Conservation (phyloP, 2,113 vertebrate species). For the Paralichthys olivaceus region DNA sequence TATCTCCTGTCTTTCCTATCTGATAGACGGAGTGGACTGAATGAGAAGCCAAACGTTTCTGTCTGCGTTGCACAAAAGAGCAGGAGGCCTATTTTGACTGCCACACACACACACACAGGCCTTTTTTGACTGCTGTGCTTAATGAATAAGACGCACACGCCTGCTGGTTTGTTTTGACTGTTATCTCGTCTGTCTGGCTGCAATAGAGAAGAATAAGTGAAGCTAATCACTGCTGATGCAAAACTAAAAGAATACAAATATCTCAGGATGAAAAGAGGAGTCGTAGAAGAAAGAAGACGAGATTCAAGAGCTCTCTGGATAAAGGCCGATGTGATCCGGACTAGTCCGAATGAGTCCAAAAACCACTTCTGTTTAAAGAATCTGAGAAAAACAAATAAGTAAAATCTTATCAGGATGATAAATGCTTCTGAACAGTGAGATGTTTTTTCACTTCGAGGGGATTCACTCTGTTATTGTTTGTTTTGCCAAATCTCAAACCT, state of each 20-base stretch:
- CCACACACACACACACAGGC: constrained; percentile 11
- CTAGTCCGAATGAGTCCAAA: too few species aligned
- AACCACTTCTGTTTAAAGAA: not conserved
- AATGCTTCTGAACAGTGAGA: not conserved
- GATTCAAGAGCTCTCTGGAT: too few species aligned
- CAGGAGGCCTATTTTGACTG: constrained; percentile 69
- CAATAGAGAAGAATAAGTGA: constrained; percentile 56
- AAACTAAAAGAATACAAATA: not conserved
- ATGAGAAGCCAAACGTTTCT: constrained; percentile 50
- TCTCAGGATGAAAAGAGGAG: too few species aligned
- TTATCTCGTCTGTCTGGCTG: constrained; percentile 49
- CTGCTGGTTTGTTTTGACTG: constrained; percentile 45
- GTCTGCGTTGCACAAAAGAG: constrained; percentile 79
- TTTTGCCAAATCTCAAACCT: constrained; percentile 5
- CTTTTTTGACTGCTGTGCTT: constrained; percentile 37
- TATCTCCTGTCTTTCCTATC: constrained; percentile 60
- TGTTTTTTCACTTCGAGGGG: not conserved
- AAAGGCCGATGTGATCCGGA: too few species aligned
- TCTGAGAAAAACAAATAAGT: not conserved
- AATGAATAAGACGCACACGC: constrained; percentile 49
- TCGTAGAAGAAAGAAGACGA: too few species aligned
- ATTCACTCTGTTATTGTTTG: constrained; percentile 17
- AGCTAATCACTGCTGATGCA: constrained; percentile 61
- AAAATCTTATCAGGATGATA: not conserved
- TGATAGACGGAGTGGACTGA: constrained; percentile 40